Percentiles rank a stretch among this genome's conserved stretches.
These are phyloP conservation scores for Vulpes lagopus DNA, from an alignment of 2,113 vertebrate genomes.

Conservation along the genomic window DNA sequence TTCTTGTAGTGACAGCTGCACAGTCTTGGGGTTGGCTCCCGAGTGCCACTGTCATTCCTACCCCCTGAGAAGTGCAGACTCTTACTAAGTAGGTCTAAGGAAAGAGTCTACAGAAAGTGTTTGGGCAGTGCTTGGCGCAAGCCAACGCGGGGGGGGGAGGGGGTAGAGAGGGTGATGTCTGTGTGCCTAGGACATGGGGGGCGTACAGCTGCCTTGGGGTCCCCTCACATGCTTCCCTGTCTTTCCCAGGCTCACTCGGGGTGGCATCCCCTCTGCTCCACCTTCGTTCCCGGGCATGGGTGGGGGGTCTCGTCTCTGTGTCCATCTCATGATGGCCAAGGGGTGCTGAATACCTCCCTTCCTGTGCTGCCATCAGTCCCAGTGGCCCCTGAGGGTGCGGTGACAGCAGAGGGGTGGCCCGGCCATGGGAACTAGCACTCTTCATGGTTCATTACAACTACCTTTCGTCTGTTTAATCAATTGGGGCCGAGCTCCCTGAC, in stretches of 20 bases:
- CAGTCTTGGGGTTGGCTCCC: not conserved
- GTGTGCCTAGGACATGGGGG: not conserved
- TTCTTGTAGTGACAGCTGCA: not conserved
- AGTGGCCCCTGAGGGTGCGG: rapidly evolving
- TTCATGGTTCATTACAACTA: not conserved
- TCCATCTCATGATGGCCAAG: not conserved
- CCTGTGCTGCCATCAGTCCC: rapidly evolving
- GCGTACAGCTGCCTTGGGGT: rapidly evolving
- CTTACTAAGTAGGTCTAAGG: not conserved
- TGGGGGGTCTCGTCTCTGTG: too few relatives aligned
- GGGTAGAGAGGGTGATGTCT: not conserved
- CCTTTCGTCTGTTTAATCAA: not conserved
- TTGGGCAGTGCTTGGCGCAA: rapidly evolving
- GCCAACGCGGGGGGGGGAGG: not conserved
- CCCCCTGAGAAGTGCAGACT: not conserved
- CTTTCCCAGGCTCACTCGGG: not conserved
- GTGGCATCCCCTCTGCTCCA: not conserved
- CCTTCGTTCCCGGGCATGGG: not conserved
- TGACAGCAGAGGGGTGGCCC: too few relatives aligned
- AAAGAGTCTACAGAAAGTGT: not conserved
- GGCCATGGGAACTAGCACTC: not conserved
- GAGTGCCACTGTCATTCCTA: too few relatives aligned
- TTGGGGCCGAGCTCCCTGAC: not conserved
- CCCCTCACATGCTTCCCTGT: rapidly evolving
- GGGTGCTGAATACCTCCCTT: rapidly evolving